A percentile compares a stretch with the other conserved stretches of the same genome.
Conservation (phyloP, 2,113 vertebrate species). For the Hippotragus niger region DNA sequence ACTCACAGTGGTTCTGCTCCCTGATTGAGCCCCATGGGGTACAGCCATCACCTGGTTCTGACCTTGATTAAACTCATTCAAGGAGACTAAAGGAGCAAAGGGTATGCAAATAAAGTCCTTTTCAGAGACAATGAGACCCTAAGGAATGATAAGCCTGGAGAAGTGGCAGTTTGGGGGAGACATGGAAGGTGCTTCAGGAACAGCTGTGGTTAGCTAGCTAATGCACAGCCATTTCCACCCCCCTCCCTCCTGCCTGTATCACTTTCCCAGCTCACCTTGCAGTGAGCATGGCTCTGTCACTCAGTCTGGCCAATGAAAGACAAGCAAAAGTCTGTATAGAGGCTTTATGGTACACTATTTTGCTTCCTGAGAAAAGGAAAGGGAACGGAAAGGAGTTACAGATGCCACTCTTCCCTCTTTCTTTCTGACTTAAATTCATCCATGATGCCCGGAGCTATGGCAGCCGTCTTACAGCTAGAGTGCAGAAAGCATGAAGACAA, state of each 20-base stretch:
- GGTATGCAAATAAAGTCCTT: not conserved
- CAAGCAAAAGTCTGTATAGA: not conserved
- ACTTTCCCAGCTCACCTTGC: not conserved
- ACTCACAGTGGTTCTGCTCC: not conserved
- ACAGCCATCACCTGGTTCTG: not conserved
- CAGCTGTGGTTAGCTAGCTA: not conserved
- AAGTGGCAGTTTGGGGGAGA: too few relatives aligned
- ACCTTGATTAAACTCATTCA: not conserved
- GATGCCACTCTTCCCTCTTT: not conserved
- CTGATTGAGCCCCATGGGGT: not conserved
- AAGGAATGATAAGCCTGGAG: not conserved
- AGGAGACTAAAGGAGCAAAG: not conserved
- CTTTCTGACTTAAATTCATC: not conserved
- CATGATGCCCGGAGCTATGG: not conserved
- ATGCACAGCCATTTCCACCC: not conserved
- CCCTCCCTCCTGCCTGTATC: not conserved
- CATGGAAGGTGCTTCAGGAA: accelerated
- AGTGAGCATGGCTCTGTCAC: not conserved
- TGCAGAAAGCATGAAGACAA: not conserved
- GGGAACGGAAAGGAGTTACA: not conserved
- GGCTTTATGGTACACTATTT: not conserved
- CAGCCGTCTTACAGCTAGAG: not conserved
- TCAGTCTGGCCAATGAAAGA: not conserved
- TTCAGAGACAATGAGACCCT: not conserved
- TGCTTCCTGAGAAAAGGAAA: not conserved